Evolutionary conservation across 2,888 invertebrate genomes (phyloP).

Genomic region (Dyspetes luteomarginatus): DNA sequence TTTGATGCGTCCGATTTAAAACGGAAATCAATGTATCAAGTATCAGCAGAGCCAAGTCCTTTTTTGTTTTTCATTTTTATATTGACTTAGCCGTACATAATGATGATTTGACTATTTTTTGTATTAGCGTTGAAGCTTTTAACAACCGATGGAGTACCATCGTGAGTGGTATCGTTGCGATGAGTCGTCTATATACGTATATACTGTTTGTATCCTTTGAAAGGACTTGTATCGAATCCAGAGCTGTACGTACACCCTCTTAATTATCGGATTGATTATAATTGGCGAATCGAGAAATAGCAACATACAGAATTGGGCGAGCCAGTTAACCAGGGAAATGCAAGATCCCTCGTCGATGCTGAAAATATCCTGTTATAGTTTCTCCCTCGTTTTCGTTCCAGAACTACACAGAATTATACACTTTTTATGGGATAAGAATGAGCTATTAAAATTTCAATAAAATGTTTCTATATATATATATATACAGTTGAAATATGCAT

Average conservation of each 20-base stretch:
- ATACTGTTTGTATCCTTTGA: slow-evolving; percentile 23
- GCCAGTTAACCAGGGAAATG: slow-evolving; percentile 15
- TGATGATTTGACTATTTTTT: too few relatives aligned
- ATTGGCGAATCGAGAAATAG: slow-evolving; percentile 56
- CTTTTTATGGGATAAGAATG: neutral
- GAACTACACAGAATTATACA: neutral
- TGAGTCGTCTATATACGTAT: too few relatives aligned
- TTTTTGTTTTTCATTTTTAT: too few relatives aligned
- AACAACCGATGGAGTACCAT: too few relatives aligned
- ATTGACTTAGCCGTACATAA: too few relatives aligned
- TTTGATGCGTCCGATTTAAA: too few relatives aligned
- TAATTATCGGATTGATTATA: slow-evolving; percentile 63
- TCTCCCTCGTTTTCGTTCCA: slow-evolving; percentile 4
- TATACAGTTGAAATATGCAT: too few relatives aligned
- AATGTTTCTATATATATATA: neutral
- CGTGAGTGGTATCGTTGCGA: too few relatives aligned
- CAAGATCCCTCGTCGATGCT: slow-evolving; percentile 43
- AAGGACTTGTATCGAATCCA: slow-evolving; percentile 31
- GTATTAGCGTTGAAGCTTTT: too few relatives aligned
- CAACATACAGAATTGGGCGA: neutral
- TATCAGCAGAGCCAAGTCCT: too few relatives aligned
- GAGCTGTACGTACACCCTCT: slow-evolving; percentile 33
- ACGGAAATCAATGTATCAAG: too few relatives aligned
- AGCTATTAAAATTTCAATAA: too few relatives aligned
- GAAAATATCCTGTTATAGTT: slow-evolving; percentile 21